Conservation (phyloP, 2,888 invertebrate species). For the Eilema sororculum region DNA sequence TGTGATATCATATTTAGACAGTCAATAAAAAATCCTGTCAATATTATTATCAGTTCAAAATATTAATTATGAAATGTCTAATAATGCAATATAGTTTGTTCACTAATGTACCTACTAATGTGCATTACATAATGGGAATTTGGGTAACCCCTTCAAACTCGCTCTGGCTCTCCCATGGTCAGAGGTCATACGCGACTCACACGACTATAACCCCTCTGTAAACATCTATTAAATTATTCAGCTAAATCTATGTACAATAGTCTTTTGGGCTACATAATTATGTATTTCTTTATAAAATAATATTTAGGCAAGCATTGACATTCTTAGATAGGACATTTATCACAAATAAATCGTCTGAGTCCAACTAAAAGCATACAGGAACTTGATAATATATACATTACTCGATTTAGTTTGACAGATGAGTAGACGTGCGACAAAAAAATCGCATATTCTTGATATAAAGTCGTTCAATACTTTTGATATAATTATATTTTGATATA, state of each 20-base stretch:
- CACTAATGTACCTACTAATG: not conserved
- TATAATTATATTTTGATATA: not conserved
- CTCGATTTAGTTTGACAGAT: constrained; percentile 31
- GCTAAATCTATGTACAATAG: constrained; percentile 82
- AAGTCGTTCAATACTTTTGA: not conserved
- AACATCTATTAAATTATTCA: constrained; percentile 69
- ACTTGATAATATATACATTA: constrained; percentile 63
- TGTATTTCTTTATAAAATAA: constrained; percentile 63
- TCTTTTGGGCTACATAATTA: constrained; percentile 75
- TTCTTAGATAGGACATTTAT: constrained; percentile 57
- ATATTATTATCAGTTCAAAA: too few species aligned
- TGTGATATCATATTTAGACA: not conserved
- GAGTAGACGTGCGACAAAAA: constrained; percentile 32
- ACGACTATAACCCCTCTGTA: constrained; percentile 27
- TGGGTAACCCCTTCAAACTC: too few species aligned
- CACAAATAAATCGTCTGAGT: constrained; percentile 61
- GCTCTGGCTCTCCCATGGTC: not conserved
- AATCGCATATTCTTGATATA: constrained; percentile 2
- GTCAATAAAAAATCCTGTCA: too few species aligned
- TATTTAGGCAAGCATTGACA: constrained; percentile 80
- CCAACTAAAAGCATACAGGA: constrained; percentile 54
- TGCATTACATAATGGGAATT: not conserved
- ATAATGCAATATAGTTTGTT: not conserved
- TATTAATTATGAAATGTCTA: too few species aligned
- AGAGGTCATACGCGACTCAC: not conserved